A percentile compares a stretch with the other conserved stretches of the same genome.
phyloP scores from a whole-genome alignment of 2,113 vertebrate genomes.

The Oostethus manadensis region DNA sequence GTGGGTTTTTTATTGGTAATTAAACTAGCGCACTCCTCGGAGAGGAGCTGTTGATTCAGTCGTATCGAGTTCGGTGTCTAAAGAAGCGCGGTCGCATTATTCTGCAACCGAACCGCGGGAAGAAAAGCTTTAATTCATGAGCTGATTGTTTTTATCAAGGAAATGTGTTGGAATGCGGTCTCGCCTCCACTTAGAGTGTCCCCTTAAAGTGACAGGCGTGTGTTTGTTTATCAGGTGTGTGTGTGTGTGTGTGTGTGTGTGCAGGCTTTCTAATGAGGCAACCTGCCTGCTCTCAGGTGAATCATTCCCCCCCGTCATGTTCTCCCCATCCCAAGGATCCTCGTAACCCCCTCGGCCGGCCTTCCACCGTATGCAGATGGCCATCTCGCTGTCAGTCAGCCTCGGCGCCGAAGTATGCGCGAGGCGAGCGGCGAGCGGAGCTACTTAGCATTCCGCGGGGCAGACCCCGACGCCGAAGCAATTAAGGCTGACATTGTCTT shows the following conservation, averaged over 20 bases:
- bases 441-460: slow-evolving; percentile 41
- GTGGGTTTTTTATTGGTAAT: no score
- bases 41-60: no score
- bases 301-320: not conserved
- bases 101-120: no score
- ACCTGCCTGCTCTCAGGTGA: not conserved
- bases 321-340: not conserved
- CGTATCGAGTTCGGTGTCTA: no score
- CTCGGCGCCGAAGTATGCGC: no score
- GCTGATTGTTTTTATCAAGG: no score
- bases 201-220: not conserved
- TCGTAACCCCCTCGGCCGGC: not conserved
- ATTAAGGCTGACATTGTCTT: slow-evolving; percentile 33
- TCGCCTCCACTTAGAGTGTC: no score
- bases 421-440: slow-evolving; percentile 13
- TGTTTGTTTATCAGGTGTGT: slow-evolving; percentile 24
- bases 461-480: slow-evolving; percentile 21
- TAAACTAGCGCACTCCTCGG: no score
- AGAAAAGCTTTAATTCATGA: no score
- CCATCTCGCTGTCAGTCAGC: slow-evolving; percentile 1
- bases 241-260: slow-evolving; percentile 1
- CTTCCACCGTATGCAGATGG: not conserved
- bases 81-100: no score
- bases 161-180: no score
- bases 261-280: not conserved